Conservation (phyloP, 2,797 vertebrate genomes). For the Phylloscopus collybita region DNA sequence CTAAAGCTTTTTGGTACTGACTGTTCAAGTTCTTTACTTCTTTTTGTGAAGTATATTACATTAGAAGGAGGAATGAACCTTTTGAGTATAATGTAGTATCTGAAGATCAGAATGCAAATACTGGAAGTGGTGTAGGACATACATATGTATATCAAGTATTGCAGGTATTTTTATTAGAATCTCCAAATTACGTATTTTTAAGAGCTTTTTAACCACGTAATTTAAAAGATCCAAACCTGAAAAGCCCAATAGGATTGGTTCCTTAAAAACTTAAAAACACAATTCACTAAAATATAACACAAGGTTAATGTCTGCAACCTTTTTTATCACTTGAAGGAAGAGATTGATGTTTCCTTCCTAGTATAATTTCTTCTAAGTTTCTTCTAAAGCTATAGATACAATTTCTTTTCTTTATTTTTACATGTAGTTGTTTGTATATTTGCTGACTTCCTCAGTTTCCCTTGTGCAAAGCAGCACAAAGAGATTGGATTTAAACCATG, state of each 20-base stretch:
- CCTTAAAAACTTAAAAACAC: slow-evolving; percentile 62
- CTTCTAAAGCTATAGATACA: not conserved
- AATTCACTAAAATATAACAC: slow-evolving; percentile 51
- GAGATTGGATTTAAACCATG: not conserved
- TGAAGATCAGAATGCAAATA: slow-evolving; percentile 46
- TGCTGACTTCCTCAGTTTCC: not conserved
- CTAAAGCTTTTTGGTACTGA: not conserved
- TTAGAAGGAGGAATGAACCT: not conserved
- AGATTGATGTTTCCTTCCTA: not conserved
- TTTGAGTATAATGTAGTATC: slow-evolving; percentile 27
- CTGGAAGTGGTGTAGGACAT: slow-evolving; percentile 23
- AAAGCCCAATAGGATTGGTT: slow-evolving; percentile 44
- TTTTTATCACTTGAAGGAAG: not conserved
- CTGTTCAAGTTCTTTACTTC: slow-evolving; percentile 60
- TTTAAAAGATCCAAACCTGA: slow-evolving; percentile 25
- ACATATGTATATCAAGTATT: slow-evolving; percentile 9
- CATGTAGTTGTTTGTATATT: not conserved
- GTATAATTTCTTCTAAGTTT: not conserved
- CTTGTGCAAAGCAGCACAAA: not conserved
- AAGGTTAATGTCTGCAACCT: slow-evolving; percentile 29
- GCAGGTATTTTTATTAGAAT: slow-evolving; percentile 59
- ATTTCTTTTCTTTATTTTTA: not conserved
- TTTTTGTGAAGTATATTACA: slow-evolving; percentile 59
- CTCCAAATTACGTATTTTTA: slow-evolving; percentile 70
- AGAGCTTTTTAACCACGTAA: slow-evolving; percentile 3